Evolutionary conservation across 1,140 invertebrate species (phyloP), one percentile per base, ranked within the genome.

Genomic region (Dreissena polymorpha): DNA sequence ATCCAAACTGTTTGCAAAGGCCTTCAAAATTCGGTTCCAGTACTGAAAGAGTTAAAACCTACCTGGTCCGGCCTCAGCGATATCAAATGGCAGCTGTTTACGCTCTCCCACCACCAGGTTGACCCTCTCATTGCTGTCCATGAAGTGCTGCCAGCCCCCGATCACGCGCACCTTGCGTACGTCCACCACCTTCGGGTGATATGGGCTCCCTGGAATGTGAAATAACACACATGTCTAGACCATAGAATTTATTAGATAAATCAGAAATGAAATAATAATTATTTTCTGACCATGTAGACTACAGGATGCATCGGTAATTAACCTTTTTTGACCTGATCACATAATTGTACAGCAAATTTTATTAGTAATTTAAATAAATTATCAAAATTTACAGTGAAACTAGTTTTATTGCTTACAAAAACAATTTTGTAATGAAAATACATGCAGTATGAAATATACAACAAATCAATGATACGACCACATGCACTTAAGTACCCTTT

Each of bases 161-260:
- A 92, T 87, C 14, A 92, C 90, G 79, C 87, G 82, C 23, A 94
- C 98, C 90, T 95, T 96, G 55, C 94, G 88, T 1, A 94, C 94
- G 90, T 96, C 95, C 23, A 96, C 94, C 51, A 97, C 95, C 84
- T 94, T 94, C 0, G 96, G 95, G 89, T 95, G 95, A 93, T 95
- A 96, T 0, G 96, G 96, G 77, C 95, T 96, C 50, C 95, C 96
- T 93, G 80, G 3, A 89, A 85, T 85, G 57, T 7, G 63, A 65
- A 68, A 67, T 29, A n/a, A 21, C 25, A 68, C 6, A 68, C 23
- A n/a, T 63, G 23, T 2, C 10, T 49, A 21, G 14, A 49, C 39
- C 10, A 18, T 50, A 10, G 21, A 49, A 10, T 64, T 16, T 77
- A 65, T 0, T 39, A 7, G 21, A 67, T 21, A 14, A 1, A 13